These are phyloP conservation scores for Philaethria dido DNA, from an alignment of 2,888 invertebrate species.

Conservation along the genomic window DNA sequence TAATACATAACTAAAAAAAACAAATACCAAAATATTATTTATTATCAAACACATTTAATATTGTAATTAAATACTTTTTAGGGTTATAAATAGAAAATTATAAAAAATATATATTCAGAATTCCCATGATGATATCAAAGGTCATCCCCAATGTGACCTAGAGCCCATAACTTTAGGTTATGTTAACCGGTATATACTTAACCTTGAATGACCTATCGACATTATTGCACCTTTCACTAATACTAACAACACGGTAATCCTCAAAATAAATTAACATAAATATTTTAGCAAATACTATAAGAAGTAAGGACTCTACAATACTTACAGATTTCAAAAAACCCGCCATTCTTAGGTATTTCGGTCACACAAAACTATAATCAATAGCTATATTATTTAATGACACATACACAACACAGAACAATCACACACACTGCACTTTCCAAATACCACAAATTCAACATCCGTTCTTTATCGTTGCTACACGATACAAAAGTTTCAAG, in stretches of 20 bases:
- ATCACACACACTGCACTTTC: slow-evolving; percentile 52
- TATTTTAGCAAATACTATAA: background rate
- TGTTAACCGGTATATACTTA: slow-evolving; percentile 74
- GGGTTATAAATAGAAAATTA: background rate
- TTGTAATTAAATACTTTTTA: background rate
- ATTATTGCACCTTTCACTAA: slow-evolving; percentile 37
- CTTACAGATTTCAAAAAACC: slow-evolving; percentile 47
- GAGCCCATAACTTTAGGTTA: slow-evolving; percentile 64
- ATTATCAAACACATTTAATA: background rate
- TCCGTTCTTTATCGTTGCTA: slow-evolving; percentile 57
- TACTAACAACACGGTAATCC: slow-evolving; percentile 1
- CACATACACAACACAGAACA: slow-evolving; percentile 44
- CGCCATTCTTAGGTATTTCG: slow-evolving; percentile 41
- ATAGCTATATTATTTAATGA: slow-evolving; percentile 40
- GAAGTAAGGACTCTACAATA: slow-evolving; percentile 13
- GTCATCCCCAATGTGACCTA: slow-evolving; percentile 75
- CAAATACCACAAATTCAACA: slow-evolving; percentile 52
- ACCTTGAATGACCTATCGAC: slow-evolving; percentile 81
- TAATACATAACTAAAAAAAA: background rate
- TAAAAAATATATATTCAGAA: background rate
- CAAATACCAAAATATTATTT: background rate
- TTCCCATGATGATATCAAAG: slow-evolving; percentile 53
- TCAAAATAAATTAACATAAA: background rate
- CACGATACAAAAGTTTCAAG: slow-evolving; percentile 64
- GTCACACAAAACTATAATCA: slow-evolving; percentile 39